A percentile compares a stretch with the other conserved stretches of the same genome.
These are phyloP conservation scores for Dendronephthya gigantea DNA, from an alignment of 64 coral and sea anemone genomes.

Conservation along the genomic window DNA sequence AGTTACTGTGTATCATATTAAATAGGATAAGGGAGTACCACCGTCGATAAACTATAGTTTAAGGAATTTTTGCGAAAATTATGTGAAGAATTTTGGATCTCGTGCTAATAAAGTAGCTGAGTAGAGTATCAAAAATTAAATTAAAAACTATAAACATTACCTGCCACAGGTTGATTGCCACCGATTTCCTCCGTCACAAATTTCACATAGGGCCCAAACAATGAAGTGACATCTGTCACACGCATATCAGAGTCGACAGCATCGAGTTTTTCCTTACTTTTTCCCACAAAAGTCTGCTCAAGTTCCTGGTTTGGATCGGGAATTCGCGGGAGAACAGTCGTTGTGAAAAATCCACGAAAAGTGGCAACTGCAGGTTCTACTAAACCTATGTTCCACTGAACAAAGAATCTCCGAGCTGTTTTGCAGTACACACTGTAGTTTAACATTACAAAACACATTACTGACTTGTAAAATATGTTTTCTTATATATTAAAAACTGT, in stretches of 20 bases:
- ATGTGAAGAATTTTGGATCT: no score
- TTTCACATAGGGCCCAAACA: neutral
- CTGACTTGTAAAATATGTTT: neutral
- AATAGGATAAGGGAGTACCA: no score
- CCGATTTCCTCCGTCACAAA: neutral
- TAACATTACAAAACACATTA: neutral
- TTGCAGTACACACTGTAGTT: neutral
- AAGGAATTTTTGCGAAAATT: no score
- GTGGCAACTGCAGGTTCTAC: neutral
- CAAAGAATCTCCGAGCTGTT: neutral
- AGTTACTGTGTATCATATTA: no score
- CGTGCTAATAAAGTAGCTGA: no score
- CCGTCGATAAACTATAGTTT: no score
- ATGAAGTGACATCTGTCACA: neutral
- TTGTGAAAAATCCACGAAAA: neutral
- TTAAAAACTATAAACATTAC: no score
- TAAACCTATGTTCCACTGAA: neutral
- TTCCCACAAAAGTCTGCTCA: neutral
- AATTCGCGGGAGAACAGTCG: neutral
- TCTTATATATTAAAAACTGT: neutral
- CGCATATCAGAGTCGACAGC: neutral
- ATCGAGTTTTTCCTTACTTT: neutral
- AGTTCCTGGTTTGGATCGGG: neutral
- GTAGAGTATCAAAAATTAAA: no score
- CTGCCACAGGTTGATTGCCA: neutral